Evolutionary conservation across 2,888 invertebrate species (phyloP), one percentile per base, ranked within the genome.

Genomic region (Rhagonycha lutea): DNA sequence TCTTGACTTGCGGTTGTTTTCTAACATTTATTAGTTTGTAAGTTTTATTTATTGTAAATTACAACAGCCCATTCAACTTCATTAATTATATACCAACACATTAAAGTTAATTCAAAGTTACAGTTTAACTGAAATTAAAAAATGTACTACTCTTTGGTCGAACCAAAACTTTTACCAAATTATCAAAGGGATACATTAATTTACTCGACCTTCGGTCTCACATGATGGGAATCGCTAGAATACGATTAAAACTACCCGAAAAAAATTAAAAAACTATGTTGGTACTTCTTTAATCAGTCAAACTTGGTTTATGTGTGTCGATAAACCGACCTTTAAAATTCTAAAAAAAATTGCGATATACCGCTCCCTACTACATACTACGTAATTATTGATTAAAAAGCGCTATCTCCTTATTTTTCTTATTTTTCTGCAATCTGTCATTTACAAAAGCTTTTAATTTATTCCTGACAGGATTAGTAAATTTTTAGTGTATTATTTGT

Each of bases 1-100:
- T 47, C 60, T 47, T 14, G 24, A 29, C 24, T 65, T 65, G 63
- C 24, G 63, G 63, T 65, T 65, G 63, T 65, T 65, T 65, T 65
- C 63, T 24, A 65, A 65, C 63, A 65, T 65, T 65, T 65, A 65
- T 65, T 65, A 65, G 63, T 65, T 65, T 65, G 23, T 23, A 26
- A 65, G 24, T 65, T 65, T 26, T n/a, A n/a, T 65, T 65, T 65
- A 62, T 62, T 62, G 23, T 18, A 65, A 24, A 24, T 24, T 26
- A 65, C 26, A 7, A 5, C 5, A 24, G 24, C 63, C 8, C 63
- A 18, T 65, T 65, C 63, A 23, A 65, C 63, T 65, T 65, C 26
- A 65, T 65, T 65, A 24, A 65, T 65, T 65, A 63, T 63, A 32
- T 32, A 12, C 12, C 12, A 47, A 47, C 47, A n/a, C 47, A n/a